phyloP scores from a whole-genome alignment of 2,797 vertebrate genomes.

The Nannoperca obscura region DNA sequence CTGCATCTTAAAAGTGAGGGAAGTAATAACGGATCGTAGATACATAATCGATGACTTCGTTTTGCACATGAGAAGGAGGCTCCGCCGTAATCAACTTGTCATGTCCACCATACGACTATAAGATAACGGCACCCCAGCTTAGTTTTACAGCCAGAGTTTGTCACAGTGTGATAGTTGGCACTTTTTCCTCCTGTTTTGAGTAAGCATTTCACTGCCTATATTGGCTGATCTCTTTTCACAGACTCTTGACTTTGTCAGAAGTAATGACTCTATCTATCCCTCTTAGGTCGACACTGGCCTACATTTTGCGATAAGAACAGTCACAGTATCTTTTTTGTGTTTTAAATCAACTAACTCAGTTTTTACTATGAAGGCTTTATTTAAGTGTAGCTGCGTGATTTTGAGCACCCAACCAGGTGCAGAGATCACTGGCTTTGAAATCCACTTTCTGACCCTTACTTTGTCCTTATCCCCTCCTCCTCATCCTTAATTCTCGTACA shows the following conservation, averaged over 20 bases:
- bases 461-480: not conserved
- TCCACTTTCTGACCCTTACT: not conserved
- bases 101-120: constrained; percentile 23
- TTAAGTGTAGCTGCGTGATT: constrained; percentile 1
- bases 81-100: constrained; percentile 33
- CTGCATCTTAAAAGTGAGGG: not conserved
- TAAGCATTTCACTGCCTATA: constrained; percentile 32
- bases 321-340: not conserved
- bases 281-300: not conserved
- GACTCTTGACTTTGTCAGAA: constrained; percentile 22
- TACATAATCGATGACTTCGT: constrained; percentile 34
- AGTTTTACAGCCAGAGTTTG: constrained; percentile 34
- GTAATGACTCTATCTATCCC: not conserved
- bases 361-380: not conserved
- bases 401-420: not conserved
- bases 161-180: constrained; percentile 39
- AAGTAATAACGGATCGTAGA: constrained; percentile 10
- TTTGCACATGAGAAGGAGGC: constrained; percentile 4
- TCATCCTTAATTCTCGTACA: not conserved
- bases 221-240: constrained; percentile 19
- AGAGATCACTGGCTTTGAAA: not conserved
- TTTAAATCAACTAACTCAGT: not conserved
- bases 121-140: constrained; percentile 34
- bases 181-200: constrained; percentile 39
- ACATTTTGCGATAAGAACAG: not conserved